Evolutionary conservation across 2,888 invertebrate species (phyloP).

Genomic region (Megaustenia siamemsis): DNA sequence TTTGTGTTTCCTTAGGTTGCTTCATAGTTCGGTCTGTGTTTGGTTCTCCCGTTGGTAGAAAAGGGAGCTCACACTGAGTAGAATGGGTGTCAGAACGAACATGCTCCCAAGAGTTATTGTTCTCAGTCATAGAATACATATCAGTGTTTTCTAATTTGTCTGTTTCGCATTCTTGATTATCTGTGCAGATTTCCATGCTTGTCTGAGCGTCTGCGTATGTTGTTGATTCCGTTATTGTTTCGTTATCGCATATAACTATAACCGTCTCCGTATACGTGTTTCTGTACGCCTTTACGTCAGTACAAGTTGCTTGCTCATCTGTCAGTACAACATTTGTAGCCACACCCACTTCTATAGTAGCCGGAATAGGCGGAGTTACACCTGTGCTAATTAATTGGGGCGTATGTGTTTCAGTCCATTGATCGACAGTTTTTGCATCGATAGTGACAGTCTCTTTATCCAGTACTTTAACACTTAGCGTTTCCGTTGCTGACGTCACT

Average conservation of each 20-base stretch:
- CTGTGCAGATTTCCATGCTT: conserved; percentile 61
- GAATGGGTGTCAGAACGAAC: not conserved
- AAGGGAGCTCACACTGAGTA: conserved; percentile 38
- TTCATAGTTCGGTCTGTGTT: conserved; percentile 37
- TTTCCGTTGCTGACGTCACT: conserved; percentile 41
- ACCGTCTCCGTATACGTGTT: conserved; percentile 68
- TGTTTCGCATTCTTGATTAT: conserved; percentile 66
- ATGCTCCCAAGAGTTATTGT: not conserved
- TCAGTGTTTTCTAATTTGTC: conserved; percentile 61
- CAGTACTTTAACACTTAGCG: conserved; percentile 3
- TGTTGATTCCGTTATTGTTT: conserved; percentile 71
- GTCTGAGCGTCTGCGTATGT: conserved; percentile 70
- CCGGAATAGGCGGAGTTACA: conserved; percentile 68
- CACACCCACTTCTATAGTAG: conserved; percentile 68
- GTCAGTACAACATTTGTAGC: conserved; percentile 66
- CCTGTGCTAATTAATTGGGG: conserved; percentile 71
- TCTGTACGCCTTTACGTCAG: conserved; percentile 64
- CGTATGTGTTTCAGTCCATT: conserved; percentile 70
- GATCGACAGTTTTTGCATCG: conserved; percentile 61
- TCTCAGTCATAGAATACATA: conserved; percentile 62
- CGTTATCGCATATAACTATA: conserved; percentile 67
- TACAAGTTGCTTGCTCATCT: conserved; percentile 73
- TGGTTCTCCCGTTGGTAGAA: conserved; percentile 33
- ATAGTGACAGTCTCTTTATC: conserved; percentile 70
- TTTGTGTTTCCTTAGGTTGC: conserved; percentile 51